Evolutionary conservation across 2,888 invertebrate species (phyloP).

Genomic region (Trissolcus brochymenae): DNA sequence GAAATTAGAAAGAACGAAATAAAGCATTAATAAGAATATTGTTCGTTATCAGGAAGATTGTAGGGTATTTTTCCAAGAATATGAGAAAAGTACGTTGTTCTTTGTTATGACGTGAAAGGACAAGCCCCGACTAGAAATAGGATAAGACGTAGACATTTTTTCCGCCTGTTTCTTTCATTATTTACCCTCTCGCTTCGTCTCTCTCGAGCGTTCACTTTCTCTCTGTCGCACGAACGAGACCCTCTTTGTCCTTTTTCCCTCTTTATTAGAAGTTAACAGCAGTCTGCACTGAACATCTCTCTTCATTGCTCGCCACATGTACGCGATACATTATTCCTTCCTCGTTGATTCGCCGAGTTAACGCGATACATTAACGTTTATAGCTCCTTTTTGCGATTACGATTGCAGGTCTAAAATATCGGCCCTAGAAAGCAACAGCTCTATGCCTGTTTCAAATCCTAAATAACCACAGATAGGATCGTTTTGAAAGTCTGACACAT

Average conservation of each 20-base stretch:
- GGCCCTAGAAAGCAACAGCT: no score
- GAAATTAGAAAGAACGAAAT: no score
- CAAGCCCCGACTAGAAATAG: slow-evolving; percentile 9
- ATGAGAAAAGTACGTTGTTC: neutral
- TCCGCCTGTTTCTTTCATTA: slow-evolving; percentile 17
- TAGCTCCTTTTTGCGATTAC: no score
- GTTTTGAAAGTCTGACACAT: no score
- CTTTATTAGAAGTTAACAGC: neutral
- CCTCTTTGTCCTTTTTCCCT: slow-evolving; percentile 12
- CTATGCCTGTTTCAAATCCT: no score
- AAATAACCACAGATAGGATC: no score
- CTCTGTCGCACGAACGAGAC: slow-evolving; percentile 6
- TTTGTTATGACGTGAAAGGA: neutral
- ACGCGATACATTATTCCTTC: neutral
- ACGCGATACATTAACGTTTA: neutral
- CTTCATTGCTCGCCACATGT: slow-evolving; percentile 3
- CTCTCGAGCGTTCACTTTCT: neutral
- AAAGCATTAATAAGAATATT: no score
- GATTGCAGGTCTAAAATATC: no score
- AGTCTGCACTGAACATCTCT: slow-evolving; percentile 6
- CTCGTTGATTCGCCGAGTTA: no score
- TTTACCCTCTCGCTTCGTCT: slow-evolving; percentile 3
- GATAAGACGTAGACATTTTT: slow-evolving; percentile 16
- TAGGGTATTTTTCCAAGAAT: neutral
- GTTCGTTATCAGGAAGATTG: neutral